These are phyloP conservation scores for Heteractis magnifica DNA, from an alignment of 92 coral and sea anemone genomes.

Conservation along the genomic window DNA sequence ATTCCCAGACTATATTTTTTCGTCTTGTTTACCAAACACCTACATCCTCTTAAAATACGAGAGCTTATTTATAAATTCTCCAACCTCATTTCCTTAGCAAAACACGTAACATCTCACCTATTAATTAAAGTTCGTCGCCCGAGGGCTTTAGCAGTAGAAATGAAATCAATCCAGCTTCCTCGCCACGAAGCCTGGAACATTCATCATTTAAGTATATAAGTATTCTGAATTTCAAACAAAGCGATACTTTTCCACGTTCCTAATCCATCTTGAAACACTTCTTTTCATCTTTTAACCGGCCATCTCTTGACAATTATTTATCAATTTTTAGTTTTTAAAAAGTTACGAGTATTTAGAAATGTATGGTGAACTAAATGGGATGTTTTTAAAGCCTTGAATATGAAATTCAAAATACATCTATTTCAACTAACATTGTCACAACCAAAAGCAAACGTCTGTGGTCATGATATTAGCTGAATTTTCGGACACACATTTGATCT, in stretches of 20 bases:
- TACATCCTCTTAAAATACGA: neutral
- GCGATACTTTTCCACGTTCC: neutral
- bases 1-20: neutral
- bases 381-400: no score
- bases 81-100: slow-evolving; percentile 1
- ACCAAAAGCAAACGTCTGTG: no score
- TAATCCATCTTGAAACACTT: no score
- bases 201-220: neutral
- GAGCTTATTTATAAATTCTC: slow-evolving; percentile 2
- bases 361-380: no score
- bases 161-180: neutral
- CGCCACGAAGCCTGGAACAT: neutral
- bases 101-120: neutral
- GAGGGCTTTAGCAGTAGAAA: neutral
- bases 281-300: no score
- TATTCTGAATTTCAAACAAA: neutral
- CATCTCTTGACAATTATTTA: no score
- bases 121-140: neutral
- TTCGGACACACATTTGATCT: no score
- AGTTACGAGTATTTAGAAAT: no score
- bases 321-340: no score
- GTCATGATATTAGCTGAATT: no score
- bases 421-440: no score
- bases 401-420: no score
- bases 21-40: neutral